phyloP scores from a whole-genome alignment of 1,140 invertebrate genomes.

The Nixonia krombeini region DNA sequence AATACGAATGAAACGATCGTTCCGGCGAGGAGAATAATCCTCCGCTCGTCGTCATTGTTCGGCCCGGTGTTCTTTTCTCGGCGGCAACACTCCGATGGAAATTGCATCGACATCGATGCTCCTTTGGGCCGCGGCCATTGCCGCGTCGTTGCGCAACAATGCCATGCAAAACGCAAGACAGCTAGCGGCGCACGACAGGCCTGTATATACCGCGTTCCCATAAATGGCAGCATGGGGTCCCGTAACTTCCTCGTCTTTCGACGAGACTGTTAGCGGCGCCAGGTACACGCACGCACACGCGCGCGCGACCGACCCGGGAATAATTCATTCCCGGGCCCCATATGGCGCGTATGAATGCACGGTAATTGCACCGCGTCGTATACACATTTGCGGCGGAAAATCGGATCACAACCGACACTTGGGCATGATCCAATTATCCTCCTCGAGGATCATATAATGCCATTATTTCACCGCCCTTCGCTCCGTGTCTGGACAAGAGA shows the following conservation, averaged over 20 bases:
- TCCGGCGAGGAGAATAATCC: constrained; percentile 4
- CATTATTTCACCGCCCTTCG: too few relatives aligned
- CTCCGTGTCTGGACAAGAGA: too few relatives aligned
- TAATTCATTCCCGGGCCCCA: constrained; percentile 45
- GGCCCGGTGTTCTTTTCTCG: constrained; percentile 31
- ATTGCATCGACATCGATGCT: constrained; percentile 52
- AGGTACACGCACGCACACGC: constrained; percentile 47
- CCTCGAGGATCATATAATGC: too few relatives aligned
- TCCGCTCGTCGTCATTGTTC: constrained; percentile 14
- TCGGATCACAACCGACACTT: constrained; percentile 8
- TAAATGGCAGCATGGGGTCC: constrained; percentile 59
- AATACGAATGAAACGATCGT: constrained; percentile 31
- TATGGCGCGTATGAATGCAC: constrained; percentile 56
- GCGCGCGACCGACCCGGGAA: too few relatives aligned
- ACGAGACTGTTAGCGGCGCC: constrained; percentile 53
- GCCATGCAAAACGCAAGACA: constrained; percentile 56
- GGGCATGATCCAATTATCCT: too few relatives aligned
- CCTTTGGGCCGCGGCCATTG: constrained; percentile 33
- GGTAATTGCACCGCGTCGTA: constrained; percentile 57
- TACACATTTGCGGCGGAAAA: constrained; percentile 33
- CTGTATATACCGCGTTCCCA: constrained; percentile 59
- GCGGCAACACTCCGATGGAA: constrained; percentile 3
- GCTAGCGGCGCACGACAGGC: constrained; percentile 54
- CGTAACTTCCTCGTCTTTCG: constrained; percentile 51
- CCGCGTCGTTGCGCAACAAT: constrained; percentile 59